Evolutionary conservation across 2,113 vertebrate species (phyloP).

Genomic region (Casuarius casuarius): DNA sequence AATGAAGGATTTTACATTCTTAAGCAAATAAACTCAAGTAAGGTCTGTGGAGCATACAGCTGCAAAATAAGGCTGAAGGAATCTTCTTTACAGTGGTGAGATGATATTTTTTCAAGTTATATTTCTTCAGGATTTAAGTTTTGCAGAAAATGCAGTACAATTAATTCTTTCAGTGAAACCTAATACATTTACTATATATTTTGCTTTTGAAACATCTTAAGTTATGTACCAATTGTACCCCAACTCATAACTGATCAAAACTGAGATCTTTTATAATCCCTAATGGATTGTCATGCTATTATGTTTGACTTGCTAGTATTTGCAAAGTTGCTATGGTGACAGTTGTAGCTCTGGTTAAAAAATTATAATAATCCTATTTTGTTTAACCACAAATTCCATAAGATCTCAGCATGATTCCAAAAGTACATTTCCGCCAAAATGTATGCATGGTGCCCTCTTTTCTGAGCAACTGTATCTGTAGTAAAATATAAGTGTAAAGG

Average conservation of each 20-base stretch:
- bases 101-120: neutral
- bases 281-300: neutral
- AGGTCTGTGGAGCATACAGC: neutral
- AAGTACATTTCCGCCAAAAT: neutral
- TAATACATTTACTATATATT: neutral
- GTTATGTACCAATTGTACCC: neutral
- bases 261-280: neutral
- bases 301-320: slow-evolving; percentile 12
- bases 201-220: neutral
- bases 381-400: slow-evolving; percentile 57
- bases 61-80: neutral
- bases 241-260: neutral
- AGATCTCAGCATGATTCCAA: slow-evolving; percentile 2
- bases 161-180: neutral
- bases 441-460: neutral
- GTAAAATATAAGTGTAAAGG: neutral
- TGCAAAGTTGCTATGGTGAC: slow-evolving; percentile 65
- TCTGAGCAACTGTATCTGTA: neutral
- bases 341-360: slow-evolving; percentile 17
- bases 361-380: slow-evolving; percentile 25
- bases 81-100: neutral
- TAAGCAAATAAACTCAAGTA: neutral
- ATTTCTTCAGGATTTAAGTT: neutral
- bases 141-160: neutral
- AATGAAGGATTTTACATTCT: neutral